Evolutionary conservation across 2,113 vertebrate species (phyloP).

Genomic region (Epinephelus lanceolatus): DNA sequence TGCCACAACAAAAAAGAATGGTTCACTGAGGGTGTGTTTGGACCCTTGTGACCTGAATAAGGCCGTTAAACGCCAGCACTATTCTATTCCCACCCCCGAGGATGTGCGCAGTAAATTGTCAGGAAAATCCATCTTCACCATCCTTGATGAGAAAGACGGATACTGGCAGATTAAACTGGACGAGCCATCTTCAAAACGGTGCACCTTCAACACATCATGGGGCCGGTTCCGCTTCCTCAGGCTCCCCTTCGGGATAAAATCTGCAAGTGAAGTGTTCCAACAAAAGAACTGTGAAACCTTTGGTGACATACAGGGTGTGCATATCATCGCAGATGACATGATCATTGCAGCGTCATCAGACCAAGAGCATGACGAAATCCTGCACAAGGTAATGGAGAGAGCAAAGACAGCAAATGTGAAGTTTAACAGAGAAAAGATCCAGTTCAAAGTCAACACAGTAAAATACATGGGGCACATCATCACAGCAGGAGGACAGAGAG

Average conservation of each 20-base stretch:
- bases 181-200: not conserved
- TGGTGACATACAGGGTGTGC: constrained; percentile 19
- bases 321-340: constrained; percentile 46
- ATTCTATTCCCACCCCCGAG: constrained; percentile 11
- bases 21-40: no score
- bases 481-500: not conserved
- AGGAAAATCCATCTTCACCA: constrained; percentile 22
- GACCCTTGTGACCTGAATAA: not conserved
- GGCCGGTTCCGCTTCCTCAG: constrained; percentile 69
- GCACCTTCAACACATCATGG: constrained; percentile 49
- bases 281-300: constrained; percentile 31
- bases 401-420: constrained; percentile 15
- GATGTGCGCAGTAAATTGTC: not conserved
- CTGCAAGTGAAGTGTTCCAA: constrained; percentile 64
- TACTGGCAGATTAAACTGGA: constrained; percentile 36
- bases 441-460: constrained; percentile 3
- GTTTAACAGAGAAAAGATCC: constrained; percentile 16
- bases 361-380: constrained; percentile 22
- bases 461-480: constrained; percentile 23
- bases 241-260: constrained; percentile 70
- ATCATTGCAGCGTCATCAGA: constrained; percentile 27
- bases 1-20: no score
- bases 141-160: not conserved
- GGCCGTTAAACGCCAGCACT: constrained; percentile 5
- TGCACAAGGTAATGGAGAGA: constrained; percentile 26